Evolutionary conservation across 2,888 invertebrate species (phyloP), one percentile per base, ranked within the genome.

Genomic region (Heliothis peltigera): DNA sequence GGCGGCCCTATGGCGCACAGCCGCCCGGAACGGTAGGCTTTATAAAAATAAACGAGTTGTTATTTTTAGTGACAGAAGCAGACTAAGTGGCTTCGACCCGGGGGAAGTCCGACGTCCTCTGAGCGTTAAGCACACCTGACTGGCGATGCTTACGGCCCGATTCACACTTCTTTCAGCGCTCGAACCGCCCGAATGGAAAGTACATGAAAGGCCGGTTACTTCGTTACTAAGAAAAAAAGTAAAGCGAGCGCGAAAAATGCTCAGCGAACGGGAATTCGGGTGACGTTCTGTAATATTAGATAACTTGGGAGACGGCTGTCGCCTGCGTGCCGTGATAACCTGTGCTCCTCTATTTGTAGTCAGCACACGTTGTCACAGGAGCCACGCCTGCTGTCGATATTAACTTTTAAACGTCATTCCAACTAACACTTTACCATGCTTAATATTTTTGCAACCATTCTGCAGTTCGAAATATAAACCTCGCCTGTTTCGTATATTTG

Each of bases 151-250:
- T 86, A 92, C 92, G 89, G 91, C 78, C 90, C 87, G 91, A 70
- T 92, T 92, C 87, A 92, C 92, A 90, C 89, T 93, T 93, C 92
- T 92, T 92, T 91, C 91, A 92, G 89, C 88, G 86, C 85, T 84
- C 84, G 87, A 91, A 87, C 89, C 91, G 92, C 74, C 91, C 89
- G 89, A 86, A 92, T 85, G 93, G 93, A 93, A 92, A 92, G 85
- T 87, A 92, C 93, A 93, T 94, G 89, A 94, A 94, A 94, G 94
- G 93, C 87, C 83, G 84, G 79, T 77, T 86, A 90, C 89, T 86
- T 86, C 87, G 86, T 87, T 87, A 88, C 82, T 84, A 89, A 90
- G 88, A 85, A 91, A 91, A 91, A 91, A 89, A 79, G 75, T 56
- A 78, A 79, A 84, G 84, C 60, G 64, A 75, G 64, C 82, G 77